These are phyloP conservation scores for Neodiprion pinetum DNA, from an alignment of 1,140 invertebrate genomes.

Conservation along the genomic window DNA sequence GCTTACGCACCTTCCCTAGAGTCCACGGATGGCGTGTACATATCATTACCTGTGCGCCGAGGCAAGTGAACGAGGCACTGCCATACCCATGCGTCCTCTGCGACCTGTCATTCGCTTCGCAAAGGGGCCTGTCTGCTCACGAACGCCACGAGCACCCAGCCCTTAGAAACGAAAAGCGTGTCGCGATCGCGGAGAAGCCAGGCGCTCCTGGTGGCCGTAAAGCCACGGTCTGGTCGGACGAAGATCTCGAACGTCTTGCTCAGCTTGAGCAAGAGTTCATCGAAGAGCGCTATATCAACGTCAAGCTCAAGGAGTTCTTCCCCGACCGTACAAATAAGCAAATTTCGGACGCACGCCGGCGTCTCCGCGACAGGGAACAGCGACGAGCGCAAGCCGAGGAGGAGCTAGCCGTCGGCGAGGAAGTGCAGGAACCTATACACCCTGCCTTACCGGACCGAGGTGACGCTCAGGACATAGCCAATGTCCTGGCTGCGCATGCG, in stretches of 20 bases:
- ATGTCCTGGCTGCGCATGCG: background rate
- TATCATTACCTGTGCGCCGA: background rate
- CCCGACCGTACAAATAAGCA: background rate
- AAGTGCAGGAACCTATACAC: background rate
- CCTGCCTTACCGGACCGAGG: too few relatives aligned
- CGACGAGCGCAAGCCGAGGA: background rate
- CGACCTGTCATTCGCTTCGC: background rate
- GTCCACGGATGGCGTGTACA: background rate
- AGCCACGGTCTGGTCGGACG: background rate
- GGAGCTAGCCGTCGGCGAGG: background rate
- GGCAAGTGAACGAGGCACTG: background rate
- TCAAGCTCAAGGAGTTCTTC: background rate
- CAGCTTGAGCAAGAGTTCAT: background rate
- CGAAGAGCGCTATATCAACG: background rate
- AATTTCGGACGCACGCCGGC: background rate
- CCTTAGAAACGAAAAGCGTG: background rate
- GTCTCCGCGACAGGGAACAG: background rate
- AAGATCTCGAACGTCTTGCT: background rate
- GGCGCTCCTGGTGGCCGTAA: background rate
- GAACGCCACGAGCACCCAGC: background rate
- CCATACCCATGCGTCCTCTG: background rate
- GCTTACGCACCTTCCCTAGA: background rate
- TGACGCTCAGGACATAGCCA: background rate
- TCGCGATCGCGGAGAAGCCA: background rate
- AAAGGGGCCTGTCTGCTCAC: background rate